phyloP scores from a whole-genome alignment of 2,113 vertebrate genomes.

The Furnarius figulus region DNA sequence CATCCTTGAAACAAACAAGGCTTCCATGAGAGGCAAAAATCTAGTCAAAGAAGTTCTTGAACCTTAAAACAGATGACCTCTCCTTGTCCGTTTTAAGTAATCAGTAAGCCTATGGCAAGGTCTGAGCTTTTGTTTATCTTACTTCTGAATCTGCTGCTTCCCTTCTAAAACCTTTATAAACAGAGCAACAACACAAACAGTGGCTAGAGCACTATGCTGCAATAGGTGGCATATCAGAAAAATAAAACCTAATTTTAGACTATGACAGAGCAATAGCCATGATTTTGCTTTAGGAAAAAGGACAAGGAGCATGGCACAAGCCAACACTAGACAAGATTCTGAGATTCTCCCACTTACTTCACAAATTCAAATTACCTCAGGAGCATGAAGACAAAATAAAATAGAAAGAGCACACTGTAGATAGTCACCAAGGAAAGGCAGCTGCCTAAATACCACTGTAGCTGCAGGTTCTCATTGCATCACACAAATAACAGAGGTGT shows the following conservation, averaged over 20 bases:
- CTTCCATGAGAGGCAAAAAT: neutral
- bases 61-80: neutral
- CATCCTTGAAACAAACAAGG: neutral
- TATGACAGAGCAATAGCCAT: neutral
- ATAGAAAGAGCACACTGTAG: neutral
- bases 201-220: neutral
- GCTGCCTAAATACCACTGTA: neutral
- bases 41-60: neutral
- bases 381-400: neutral
- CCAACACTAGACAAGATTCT: neutral
- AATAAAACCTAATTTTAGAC: slow-evolving; percentile 5
- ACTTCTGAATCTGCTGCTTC: neutral
- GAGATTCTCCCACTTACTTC: neutral
- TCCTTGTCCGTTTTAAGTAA: neutral
- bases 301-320: neutral
- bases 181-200: neutral
- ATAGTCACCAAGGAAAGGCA: neutral
- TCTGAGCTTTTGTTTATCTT: slow-evolving; percentile 1
- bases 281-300: neutral
- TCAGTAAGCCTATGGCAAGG: neutral
- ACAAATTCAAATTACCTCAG: neutral
- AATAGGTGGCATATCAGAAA: neutral
- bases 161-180: neutral
- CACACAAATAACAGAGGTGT: neutral
- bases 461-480: neutral